These are phyloP conservation scores for Andrena flavipes DNA, from an alignment of 2,888 invertebrate genomes.

Conservation along the genomic window DNA sequence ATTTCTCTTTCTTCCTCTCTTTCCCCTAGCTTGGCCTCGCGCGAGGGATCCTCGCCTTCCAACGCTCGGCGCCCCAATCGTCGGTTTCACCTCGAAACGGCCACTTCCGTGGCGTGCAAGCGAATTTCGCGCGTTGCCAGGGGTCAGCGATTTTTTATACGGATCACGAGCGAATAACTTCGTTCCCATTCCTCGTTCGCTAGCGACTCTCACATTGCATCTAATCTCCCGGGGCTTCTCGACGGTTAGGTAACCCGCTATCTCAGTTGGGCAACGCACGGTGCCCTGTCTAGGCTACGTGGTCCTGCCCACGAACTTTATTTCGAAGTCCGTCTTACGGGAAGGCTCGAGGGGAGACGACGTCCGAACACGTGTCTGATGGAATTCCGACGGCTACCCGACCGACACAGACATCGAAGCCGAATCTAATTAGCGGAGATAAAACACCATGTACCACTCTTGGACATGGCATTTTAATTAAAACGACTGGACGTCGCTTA, in stretches of 20 bases:
- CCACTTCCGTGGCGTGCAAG: slow-evolving; percentile 25
- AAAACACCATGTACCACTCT: background rate
- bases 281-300: background rate
- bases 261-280: slow-evolving; percentile 29
- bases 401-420: background rate
- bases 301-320: slow-evolving; percentile 5
- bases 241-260: slow-evolving; percentile 31
- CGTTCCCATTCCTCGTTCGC: slow-evolving; percentile 47
- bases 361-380: slow-evolving; percentile 3
- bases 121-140: slow-evolving; percentile 12
- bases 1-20: slow-evolving; percentile 21
- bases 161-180: slow-evolving; percentile 28
- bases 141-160: slow-evolving; percentile 52
- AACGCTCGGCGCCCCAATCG: background rate
- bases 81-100: slow-evolving; percentile 28
- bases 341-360: background rate
- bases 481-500: background rate
- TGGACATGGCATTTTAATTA: slow-evolving; percentile 1
- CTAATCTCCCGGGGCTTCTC: slow-evolving; percentile 26
- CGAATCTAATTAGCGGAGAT: background rate
- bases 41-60: background rate
- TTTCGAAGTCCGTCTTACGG: background rate
- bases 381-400: background rate
- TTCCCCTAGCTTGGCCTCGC: background rate
- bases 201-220: slow-evolving; percentile 53